Conservation (phyloP, 1,140 invertebrate genomes). For the Parasteatoda tepidariorum region DNA sequence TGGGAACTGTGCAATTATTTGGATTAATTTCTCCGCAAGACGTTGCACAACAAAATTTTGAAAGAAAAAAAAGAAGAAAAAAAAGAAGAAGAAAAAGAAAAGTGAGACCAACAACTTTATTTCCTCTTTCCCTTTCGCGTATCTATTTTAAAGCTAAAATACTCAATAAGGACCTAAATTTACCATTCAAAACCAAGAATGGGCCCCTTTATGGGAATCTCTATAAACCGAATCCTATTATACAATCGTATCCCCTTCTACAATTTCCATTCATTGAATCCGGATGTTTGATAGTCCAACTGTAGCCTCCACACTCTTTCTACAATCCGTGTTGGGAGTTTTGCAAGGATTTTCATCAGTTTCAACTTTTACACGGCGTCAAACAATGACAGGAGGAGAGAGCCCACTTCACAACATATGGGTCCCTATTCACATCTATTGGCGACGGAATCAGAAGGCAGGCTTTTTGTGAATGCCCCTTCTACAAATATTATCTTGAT, state of each 20-base stretch:
- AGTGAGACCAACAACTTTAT: no score
- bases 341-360: background rate
- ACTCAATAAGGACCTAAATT: background rate
- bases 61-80: no score
- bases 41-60: no score
- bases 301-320: background rate
- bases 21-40: no score
- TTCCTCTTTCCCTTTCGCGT: no score
- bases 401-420: slow-evolving; percentile 5
- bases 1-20: no score
- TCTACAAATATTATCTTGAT: slow-evolving; percentile 51
- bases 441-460: background rate
- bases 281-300: background rate
- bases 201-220: background rate
- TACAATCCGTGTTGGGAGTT: background rate
- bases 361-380: slow-evolving; percentile 12
- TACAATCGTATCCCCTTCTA: background rate
- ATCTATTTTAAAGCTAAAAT: no score
- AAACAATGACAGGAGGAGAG: slow-evolving; percentile 8
- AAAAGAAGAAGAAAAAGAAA: no score
- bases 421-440: background rate
- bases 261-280: slow-evolving; percentile 1
- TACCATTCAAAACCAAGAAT: background rate
- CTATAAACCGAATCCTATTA: background rate
- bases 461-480: background rate